phyloP scores from a whole-genome alignment of 2,888 invertebrate species.

The Tyria jacobaeae region DNA sequence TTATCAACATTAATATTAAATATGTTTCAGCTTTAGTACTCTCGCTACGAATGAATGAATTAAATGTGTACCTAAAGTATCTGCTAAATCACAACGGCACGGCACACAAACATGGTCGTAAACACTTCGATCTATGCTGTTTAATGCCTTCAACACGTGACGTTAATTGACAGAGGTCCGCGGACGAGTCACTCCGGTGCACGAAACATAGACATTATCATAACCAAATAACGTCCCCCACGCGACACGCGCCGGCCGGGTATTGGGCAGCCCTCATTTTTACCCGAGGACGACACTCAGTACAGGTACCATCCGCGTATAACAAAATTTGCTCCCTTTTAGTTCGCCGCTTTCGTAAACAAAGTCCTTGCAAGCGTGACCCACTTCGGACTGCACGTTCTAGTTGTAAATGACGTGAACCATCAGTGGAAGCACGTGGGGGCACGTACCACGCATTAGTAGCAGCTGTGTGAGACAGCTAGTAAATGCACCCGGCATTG shows the following conservation, averaged over 20 bases:
- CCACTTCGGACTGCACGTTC: background rate
- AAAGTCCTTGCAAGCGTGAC: background rate
- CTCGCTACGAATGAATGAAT: too few species aligned
- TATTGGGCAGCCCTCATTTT: background rate
- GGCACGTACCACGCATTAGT: slow-evolving; percentile 5
- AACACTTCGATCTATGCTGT: slow-evolving; percentile 1
- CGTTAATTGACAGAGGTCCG: background rate
- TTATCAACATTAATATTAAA: too few species aligned
- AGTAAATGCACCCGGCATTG: background rate
- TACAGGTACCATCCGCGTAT: background rate
- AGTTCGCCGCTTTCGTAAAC: background rate
- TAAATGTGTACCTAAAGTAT: background rate
- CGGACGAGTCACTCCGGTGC: background rate
- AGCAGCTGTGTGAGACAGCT: background rate
- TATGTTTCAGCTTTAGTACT: too few species aligned
- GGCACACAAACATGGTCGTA: background rate
- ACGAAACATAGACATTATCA: slow-evolving; percentile 9
- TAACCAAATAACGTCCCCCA: slow-evolving; percentile 4
- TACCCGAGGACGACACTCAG: background rate
- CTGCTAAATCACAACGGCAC: background rate
- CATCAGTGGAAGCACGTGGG: background rate
- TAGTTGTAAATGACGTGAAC: background rate
- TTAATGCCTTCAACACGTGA: background rate
- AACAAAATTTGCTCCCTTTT: background rate
- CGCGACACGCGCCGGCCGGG: background rate